A percentile compares a stretch with the other conserved stretches of the same genome.
phyloP scores from a whole-genome alignment of 1,140 invertebrate genomes.

The Melitaea cinxia region DNA sequence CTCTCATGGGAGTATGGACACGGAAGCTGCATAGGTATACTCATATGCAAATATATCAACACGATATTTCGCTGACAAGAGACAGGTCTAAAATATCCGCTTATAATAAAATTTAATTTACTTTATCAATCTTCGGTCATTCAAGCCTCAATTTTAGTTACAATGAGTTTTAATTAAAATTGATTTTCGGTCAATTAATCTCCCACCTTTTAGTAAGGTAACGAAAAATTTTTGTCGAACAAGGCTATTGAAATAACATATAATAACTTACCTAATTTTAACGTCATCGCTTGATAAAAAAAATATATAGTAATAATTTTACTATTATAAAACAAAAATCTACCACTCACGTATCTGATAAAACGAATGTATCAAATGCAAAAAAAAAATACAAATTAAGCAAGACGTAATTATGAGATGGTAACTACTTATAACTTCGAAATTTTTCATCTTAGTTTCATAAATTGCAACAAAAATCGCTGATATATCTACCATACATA shows the following conservation, averaged over 20 bases:
- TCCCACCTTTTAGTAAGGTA: background rate
- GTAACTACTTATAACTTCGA: too few relatives aligned
- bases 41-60: slow-evolving; percentile 25
- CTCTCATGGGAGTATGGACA: slow-evolving; percentile 13
- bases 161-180: slow-evolving; percentile 19
- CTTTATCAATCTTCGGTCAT: slow-evolving; percentile 13
- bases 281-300: too few relatives aligned
- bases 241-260: background rate
- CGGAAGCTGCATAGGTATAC: background rate
- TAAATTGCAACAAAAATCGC: too few relatives aligned
- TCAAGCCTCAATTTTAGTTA: slow-evolving; percentile 11
- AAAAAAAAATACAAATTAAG: too few relatives aligned
- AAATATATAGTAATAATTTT: too few relatives aligned
- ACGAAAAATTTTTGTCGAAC: background rate
- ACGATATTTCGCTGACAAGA: slow-evolving; percentile 12
- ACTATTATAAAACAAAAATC: too few relatives aligned
- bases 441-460: too few relatives aligned
- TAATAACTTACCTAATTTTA: too few relatives aligned
- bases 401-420: too few relatives aligned
- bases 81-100: slow-evolving; percentile 24
- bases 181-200: slow-evolving; percentile 13
- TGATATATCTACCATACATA: too few relatives aligned
- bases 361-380: too few relatives aligned
- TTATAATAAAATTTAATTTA: slow-evolving; percentile 27
- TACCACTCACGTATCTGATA: too few relatives aligned